A percentile compares a stretch with the other conserved stretches of the same genome.
Conservation (phyloP, 2,113 vertebrate species). For the Bubo blakistoni region DNA sequence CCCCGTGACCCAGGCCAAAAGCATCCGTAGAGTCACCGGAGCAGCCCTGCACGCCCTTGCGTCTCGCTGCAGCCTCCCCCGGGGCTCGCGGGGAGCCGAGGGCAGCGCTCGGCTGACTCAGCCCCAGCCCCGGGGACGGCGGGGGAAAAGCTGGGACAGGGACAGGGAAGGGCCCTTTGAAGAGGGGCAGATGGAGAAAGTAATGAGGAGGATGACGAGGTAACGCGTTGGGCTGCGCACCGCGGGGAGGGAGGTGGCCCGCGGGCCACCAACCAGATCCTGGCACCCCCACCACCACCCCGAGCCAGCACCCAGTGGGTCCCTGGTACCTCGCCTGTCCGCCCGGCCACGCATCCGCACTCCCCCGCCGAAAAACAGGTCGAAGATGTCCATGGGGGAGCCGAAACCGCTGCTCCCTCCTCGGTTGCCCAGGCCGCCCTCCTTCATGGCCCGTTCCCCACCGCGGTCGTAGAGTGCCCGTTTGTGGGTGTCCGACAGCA, state of each 20-base stretch:
- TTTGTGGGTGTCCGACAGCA: slow-evolving; percentile 61
- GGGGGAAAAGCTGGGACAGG: not conserved
- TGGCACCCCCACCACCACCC: fast-evolving
- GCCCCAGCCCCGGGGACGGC: not conserved
- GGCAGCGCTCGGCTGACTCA: not conserved
- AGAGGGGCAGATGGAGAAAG: slow-evolving; percentile 19
- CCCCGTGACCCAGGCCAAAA: not conserved
- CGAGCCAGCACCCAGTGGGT: not conserved
- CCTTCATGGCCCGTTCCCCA: slow-evolving; percentile 62
- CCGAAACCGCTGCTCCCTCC: not conserved
- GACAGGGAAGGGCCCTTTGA: slow-evolving; percentile 36
- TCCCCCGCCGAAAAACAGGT: slow-evolving; percentile 59
- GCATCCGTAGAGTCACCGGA: not conserved
- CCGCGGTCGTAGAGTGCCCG: slow-evolving; percentile 59
- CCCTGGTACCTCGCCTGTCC: slow-evolving; percentile 42
- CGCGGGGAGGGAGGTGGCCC: not conserved
- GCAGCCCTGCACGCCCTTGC: not conserved
- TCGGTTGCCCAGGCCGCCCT: not conserved
- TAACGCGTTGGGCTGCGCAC: not conserved
- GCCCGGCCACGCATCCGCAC: not conserved
- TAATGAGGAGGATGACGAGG: not conserved
- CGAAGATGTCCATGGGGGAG: slow-evolving; percentile 67
- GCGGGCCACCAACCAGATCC: not conserved
- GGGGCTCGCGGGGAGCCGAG: not conserved
- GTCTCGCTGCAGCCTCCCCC: not conserved